Evolutionary conservation across 2,888 invertebrate genomes (phyloP), one percentile per base, ranked within the genome.

Genomic region (Iselma pallidipennis): DNA sequence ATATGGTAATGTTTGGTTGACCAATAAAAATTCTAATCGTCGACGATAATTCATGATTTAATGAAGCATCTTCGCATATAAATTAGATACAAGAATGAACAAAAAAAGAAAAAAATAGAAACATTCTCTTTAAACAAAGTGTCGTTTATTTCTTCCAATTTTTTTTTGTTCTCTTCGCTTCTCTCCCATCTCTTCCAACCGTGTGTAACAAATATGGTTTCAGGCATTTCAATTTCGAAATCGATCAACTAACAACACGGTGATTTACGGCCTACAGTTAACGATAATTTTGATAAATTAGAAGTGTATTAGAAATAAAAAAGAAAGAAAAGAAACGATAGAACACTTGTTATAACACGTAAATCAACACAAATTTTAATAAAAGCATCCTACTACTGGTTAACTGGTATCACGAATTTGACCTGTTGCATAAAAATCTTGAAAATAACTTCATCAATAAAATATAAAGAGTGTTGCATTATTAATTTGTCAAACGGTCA

Each of bases 1-100:
- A 61, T 61, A 60, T 60, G 60, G 52, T 60, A 60, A 60, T 61
- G 42, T 55, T 51, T n/a, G n/a, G n/a, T n/a, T n/a, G 29, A 26
- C 48, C 51, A 57, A 62, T 62, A 58, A 62, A 62, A 62, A 62
- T 54, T 61, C 45, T 61, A 62, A 62, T 58, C 58, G 49, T 42
- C 48, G 51, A 55, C 49, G 50, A 58, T 58, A 58, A 58, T 55
- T 58, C 58, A 58, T 55, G 28, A 58, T 55, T 58, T 51, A 58
- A 62, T 62, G 49, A 61, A 61, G 53, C 57, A 48, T 57, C 48
- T 26, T 49, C 19, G 55, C 29, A 49, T 49, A 54, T 59, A 59
- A 59, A 55, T 59, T 55, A 55, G 48, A 59, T 55, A 50, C n/a
- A n/a, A n/a, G n/a, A n/a, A n/a, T n/a, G n/a, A n/a, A n/a, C n/a